These are phyloP conservation scores for Ferdinandea cuprea DNA, from an alignment of 2,888 invertebrate genomes.

Conservation along the genomic window DNA sequence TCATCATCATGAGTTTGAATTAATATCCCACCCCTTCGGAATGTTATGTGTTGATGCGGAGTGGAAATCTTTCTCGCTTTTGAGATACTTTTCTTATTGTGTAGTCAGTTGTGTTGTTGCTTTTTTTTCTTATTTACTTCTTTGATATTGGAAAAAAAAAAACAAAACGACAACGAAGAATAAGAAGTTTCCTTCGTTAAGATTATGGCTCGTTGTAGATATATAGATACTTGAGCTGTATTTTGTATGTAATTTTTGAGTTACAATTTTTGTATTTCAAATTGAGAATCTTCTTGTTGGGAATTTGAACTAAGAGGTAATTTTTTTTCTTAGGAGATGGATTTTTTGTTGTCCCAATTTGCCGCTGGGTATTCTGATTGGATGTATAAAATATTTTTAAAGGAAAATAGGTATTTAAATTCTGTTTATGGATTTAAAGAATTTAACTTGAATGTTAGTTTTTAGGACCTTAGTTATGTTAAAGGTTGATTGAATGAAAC, in stretches of 20 bases:
- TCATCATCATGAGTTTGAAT: slow-evolving; percentile 67
- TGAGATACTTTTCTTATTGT: slow-evolving; percentile 65
- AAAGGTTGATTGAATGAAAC: too few species aligned
- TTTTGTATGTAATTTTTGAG: slow-evolving; percentile 32
- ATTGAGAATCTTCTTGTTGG: slow-evolving; percentile 39
- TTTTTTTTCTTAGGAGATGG: slow-evolving; percentile 12
- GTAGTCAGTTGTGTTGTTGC: slow-evolving; percentile 1
- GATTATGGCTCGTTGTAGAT: slow-evolving; percentile 11
- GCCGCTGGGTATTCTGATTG: slow-evolving; percentile 12
- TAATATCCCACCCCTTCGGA: slow-evolving; percentile 73
- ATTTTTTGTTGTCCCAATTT: not conserved
- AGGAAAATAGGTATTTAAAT: not conserved
- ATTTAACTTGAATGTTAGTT: too few species aligned
- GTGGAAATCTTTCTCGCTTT: slow-evolving; percentile 44
- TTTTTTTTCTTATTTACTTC: slow-evolving; percentile 56
- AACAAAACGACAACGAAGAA: too few species aligned
- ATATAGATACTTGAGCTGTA: not conserved
- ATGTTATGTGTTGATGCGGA: slow-evolving; percentile 29
- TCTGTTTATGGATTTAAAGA: not conserved
- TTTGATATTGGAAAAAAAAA: slow-evolving; percentile 29
- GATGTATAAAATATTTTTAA: not conserved
- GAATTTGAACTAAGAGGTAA: slow-evolving; percentile 50
- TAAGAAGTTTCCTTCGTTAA: slow-evolving; percentile 68
- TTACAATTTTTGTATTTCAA: slow-evolving; percentile 27
- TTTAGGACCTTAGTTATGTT: too few species aligned